A percentile compares a stretch with the other conserved stretches of the same genome.
phyloP scores from a whole-genome alignment of 2,113 vertebrate genomes.

The Corythaeola cristata region DNA sequence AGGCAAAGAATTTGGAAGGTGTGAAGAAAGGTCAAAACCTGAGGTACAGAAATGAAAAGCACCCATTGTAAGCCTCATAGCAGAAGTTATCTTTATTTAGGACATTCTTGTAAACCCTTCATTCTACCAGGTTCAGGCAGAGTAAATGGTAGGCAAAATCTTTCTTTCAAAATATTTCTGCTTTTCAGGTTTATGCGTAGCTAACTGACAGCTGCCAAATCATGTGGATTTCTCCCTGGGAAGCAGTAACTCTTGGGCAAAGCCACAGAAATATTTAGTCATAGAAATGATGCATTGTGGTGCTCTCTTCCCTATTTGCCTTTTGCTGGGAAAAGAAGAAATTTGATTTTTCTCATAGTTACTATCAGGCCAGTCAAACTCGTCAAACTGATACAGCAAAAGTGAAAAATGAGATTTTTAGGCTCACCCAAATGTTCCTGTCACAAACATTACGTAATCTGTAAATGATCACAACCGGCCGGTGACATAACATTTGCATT shows the following conservation, averaged over 20 bases:
- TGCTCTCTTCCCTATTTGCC: not conserved
- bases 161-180: not conserved
- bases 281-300: not conserved
- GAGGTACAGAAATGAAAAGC: not conserved
- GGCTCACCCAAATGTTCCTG: not conserved
- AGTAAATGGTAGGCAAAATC: not conserved
- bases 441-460: not conserved
- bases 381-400: not conserved
- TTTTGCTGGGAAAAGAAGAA: not conserved
- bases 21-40: not conserved
- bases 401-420: not conserved
- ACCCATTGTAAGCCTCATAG: not conserved
- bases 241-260: not conserved
- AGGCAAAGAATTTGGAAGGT: not conserved
- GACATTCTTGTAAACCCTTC: not conserved
- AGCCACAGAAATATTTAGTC: not conserved
- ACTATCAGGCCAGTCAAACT: not conserved
- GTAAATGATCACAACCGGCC: not conserved
- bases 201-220: not conserved
- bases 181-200: not conserved
- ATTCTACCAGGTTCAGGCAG: not conserved
- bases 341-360: not conserved
- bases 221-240: not conserved
- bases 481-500: conserved; percentile 25
- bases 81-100: not conserved